Evolutionary conservation across 2,113 vertebrate genomes (phyloP), one percentile per base, ranked within the genome.

Genomic region (Megaptera novaeangliae): DNA sequence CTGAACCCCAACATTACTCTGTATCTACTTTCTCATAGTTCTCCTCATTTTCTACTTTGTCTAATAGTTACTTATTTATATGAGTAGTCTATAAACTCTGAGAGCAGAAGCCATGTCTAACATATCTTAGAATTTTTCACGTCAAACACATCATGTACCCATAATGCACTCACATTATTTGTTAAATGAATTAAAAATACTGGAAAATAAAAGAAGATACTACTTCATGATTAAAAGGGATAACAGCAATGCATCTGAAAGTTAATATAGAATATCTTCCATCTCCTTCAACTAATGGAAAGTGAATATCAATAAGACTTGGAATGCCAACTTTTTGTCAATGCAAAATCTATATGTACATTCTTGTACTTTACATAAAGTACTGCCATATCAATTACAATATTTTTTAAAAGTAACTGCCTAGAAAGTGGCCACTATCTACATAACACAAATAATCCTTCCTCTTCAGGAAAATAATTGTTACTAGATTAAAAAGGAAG

Each of bases 241-340:
- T 69, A 94, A 91, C 10, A 91, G 25, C 25, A 95, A 89, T 9
- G 74, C 5, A 94, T 57, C 36, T 95, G 20, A 44, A 93, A 90
- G 34, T 85, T 91, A 75, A 94, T 31, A 80, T 0, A n/a, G 74
- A 87, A 94, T 74, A 64, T 36, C 63, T 83, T 86, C 14, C 11
- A 71, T 69, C 57, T 95, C 44, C 49, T 95, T 82, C 44, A 94
- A 75, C 61, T 91, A 94, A 77, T 77, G 25, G 7, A 94, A 88
- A 93, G 39, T 78, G 29, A 95, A 25, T 69, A 91, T 55, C n/a
- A 66, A 10, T 36, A 89, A 83, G 59, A 95, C 69, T n/a, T 88
- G 41, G 66, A 87, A 94, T 83, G 77, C 15, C 72, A 95, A 78
- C 23, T 66, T 93, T 93, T 95, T n/a, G 57, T 88, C 69, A 68